Evolutionary conservation across 2,797 vertebrate genomes (phyloP).

Genomic region (Channa striata): DNA sequence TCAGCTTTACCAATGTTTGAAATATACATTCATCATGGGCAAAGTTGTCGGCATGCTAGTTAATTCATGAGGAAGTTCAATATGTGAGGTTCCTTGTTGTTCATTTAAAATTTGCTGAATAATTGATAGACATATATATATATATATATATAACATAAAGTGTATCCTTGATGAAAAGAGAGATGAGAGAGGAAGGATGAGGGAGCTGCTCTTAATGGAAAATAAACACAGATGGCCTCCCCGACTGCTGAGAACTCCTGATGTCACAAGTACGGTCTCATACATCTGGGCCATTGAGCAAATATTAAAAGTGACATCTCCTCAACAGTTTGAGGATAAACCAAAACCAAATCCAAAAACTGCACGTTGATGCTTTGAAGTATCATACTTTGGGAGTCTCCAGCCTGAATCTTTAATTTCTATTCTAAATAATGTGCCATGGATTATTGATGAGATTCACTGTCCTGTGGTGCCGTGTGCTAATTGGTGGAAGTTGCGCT

Average conservation of each 20-base stretch:
- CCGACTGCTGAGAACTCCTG: conserved; percentile 57
- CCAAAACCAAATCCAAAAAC: conserved; percentile 49
- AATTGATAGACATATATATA: conserved; percentile 36
- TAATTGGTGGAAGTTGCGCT: conserved; percentile 61
- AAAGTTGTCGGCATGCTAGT: neutral
- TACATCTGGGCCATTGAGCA: conserved; percentile 25
- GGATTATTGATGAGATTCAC: conserved; percentile 73
- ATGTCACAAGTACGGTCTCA: conserved; percentile 52
- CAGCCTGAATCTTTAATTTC: conserved; percentile 69
- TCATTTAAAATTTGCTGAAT: conserved; percentile 44
- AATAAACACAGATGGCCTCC: conserved; percentile 73
- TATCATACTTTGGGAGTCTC: conserved; percentile 44
- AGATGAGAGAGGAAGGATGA: conserved; percentile 43
- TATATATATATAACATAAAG: conserved; percentile 48
- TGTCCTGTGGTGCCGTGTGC: conserved; percentile 57
- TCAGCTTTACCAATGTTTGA: conserved; percentile 8
- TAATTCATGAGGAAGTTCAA: too few species aligned
- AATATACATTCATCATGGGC: too few species aligned
- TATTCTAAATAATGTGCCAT: conserved; percentile 70
- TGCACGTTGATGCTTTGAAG: conserved; percentile 58
- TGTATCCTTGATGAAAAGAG: conserved; percentile 45
- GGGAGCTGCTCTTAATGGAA: conserved; percentile 67
- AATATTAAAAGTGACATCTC: conserved; percentile 61
- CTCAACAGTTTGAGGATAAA: conserved; percentile 60
- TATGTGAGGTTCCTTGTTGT: neutral